Base-by-base conservation (phyloP, 1,140 invertebrate genomes). In the Drosophila arawakana region DNA sequence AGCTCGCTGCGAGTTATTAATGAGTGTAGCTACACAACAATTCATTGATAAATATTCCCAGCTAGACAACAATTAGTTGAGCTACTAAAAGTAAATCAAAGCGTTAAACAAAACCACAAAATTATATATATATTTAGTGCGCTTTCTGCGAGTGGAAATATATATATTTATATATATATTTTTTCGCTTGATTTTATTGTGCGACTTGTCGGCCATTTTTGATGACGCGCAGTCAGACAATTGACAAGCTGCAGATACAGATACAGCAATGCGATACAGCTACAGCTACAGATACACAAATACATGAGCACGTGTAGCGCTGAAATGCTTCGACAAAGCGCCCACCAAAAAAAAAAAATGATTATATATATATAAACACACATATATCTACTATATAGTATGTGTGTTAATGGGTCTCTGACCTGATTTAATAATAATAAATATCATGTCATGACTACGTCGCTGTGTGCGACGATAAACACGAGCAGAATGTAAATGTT, bases 381-480 rank as follows among this genome's bases (percentile, higher is more conserved):
- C 35, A 63, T 73, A 21, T 43, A 34, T 66, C n/a, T 61, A 43
- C 25, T 30, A 30, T 30, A 30, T 30, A 30, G 25, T 73, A 83
- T 90, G 57, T 90, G 86, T 90, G 86, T 90, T 90, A 90, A 90
- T 90, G 86, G 86, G 86, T 90, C 86, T 90, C 86, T 90, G 86
- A 90, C 86, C 86, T 90, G 86, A 90, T 90, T 90, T 89, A 90
- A 90, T 85, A 90, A 90, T 88, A 90, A 90, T 83, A 89, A 90
- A 89, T 90, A 90, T 75, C 65, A 66, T 73, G 68, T 71, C 62
- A 54, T 21, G 21, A 15, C 15, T 15, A 1, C 15, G 15, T 30
- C 15, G n/a, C 11, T 54, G 41, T 43, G 35, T 47, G n/a, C 50
- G 34, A n/a, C 46, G 34, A 63, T 68, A 69, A 63, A 69, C 41